These are phyloP conservation scores for Unio delphinus DNA, from an alignment of 2,888 invertebrate species.

Conservation along the genomic window DNA sequence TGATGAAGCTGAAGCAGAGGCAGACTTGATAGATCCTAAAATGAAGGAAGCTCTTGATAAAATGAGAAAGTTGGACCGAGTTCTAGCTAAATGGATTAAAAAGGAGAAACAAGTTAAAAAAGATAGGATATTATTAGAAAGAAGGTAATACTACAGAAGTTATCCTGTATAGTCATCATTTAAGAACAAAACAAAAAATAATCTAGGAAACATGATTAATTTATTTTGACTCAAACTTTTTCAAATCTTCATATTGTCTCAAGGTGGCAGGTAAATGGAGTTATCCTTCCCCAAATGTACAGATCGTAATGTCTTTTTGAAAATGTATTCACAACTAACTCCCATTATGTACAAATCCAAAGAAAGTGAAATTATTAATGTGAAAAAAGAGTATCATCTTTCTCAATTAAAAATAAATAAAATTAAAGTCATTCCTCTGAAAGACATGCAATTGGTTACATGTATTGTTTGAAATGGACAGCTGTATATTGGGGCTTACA, in stretches of 20 bases:
- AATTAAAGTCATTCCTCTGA: too few species aligned
- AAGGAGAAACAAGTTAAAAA: slow-evolving; percentile 67
- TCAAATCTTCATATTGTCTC: not conserved
- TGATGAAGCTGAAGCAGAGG: slow-evolving; percentile 32
- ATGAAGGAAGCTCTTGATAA: slow-evolving; percentile 65
- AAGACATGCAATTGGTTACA: too few species aligned
- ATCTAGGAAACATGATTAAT: not conserved
- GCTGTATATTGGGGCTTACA: too few species aligned
- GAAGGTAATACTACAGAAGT: slow-evolving; percentile 43
- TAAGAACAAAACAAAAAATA: not conserved
- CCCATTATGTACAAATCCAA: too few species aligned
- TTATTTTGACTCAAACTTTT: not conserved
- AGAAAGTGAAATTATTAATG: too few species aligned
- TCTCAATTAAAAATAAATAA: too few species aligned
- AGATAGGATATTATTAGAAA: slow-evolving; percentile 63
- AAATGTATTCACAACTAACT: too few species aligned
- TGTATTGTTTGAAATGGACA: too few species aligned
- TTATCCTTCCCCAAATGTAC: too few species aligned
- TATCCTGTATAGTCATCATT: not conserved
- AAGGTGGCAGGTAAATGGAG: too few species aligned
- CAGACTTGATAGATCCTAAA: slow-evolving; percentile 62
- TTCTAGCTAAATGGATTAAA: slow-evolving; percentile 60
- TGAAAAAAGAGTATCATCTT: too few species aligned
- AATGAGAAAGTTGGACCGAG: slow-evolving; percentile 68
- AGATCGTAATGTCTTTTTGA: too few species aligned